Evolutionary conservation across 2,797 vertebrate genomes (phyloP).

Genomic region (Alfaro cultratus): DNA sequence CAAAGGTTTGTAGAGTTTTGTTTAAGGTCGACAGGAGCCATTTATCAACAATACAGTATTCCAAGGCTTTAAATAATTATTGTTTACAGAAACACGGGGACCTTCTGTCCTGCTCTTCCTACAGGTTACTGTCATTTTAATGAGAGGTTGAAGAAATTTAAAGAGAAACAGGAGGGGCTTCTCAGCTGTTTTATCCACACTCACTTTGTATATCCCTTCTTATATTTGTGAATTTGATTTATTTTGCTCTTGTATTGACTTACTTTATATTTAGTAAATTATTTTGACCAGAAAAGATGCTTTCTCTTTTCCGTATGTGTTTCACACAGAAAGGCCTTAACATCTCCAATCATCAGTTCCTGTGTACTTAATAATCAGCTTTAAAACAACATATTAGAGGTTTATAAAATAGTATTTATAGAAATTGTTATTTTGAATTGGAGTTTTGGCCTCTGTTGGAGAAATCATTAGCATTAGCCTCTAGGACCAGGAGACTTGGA

Average conservation of each 20-base stretch:
- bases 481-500: neutral
- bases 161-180: neutral
- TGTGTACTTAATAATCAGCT: neutral
- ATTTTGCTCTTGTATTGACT: neutral
- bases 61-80: neutral
- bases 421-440: neutral
- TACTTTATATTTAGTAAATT: neutral
- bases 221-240: neutral
- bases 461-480: neutral
- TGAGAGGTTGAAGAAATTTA: neutral
- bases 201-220: neutral
- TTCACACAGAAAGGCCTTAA: neutral
- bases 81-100: neutral
- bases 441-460: neutral
- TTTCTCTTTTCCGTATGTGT: neutral
- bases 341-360: neutral
- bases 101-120: neutral
- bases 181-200: neutral
- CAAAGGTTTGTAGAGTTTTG: neutral
- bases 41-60: neutral
- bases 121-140: neutral
- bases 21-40: neutral
- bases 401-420: neutral
- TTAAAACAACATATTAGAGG: neutral
- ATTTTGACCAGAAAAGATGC: neutral